Conservation (phyloP, 2,113 vertebrate genomes). For the Halichoerus grypus region DNA sequence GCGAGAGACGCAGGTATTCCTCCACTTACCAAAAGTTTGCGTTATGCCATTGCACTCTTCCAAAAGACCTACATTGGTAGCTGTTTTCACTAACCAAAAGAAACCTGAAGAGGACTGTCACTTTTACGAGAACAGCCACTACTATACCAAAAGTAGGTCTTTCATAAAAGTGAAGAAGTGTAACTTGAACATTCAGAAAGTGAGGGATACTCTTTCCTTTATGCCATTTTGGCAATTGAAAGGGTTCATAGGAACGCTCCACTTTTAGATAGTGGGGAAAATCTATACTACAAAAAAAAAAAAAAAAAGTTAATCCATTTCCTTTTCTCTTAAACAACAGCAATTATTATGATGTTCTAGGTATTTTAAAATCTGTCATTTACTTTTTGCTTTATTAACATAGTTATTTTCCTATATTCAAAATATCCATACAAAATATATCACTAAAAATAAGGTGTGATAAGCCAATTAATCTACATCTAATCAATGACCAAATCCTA, state of each 20-base stretch:
- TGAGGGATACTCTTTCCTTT: background rate
- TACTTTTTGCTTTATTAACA: background rate
- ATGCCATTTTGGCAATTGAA: background rate
- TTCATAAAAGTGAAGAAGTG: background rate
- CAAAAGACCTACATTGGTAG: background rate
- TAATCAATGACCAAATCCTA: slow-evolving; percentile 10
- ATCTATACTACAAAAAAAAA: background rate
- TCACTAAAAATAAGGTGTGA: slow-evolving; percentile 4
- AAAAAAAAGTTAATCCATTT: background rate
- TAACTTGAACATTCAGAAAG: background rate
- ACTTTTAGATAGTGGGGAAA: background rate
- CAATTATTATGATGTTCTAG: background rate
- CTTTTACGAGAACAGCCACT: background rate
- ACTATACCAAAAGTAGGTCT: background rate
- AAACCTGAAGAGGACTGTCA: background rate
- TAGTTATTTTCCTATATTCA: background rate
- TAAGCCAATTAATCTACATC: background rate
- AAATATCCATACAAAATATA: slow-evolving; percentile 35
- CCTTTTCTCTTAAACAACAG: background rate
- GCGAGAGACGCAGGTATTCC: background rate
- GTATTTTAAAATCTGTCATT: background rate
- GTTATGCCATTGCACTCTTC: background rate
- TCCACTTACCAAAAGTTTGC: background rate
- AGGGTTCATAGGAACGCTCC: background rate
- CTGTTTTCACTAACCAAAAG: background rate